Evolutionary conservation across 1,140 invertebrate genomes (phyloP).

Genomic region (Neodiprion pinetum): DNA sequence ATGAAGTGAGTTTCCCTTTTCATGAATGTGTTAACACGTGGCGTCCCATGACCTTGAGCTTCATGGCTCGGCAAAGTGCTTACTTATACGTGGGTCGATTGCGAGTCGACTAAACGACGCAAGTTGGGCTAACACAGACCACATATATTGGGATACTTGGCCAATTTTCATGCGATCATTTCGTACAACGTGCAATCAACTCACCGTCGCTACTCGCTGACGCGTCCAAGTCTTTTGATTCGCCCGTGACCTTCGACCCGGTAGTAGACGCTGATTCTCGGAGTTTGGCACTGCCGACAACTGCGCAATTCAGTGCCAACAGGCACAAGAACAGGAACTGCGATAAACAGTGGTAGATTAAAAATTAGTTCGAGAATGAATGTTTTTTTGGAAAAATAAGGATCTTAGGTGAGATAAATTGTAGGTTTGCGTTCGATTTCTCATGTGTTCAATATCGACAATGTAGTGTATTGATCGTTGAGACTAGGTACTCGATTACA

Average conservation of each 20-base stretch:
- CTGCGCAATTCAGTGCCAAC: neutral
- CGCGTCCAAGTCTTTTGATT: constrained; percentile 34
- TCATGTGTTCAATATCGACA: too few relatives aligned
- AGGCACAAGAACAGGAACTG: neutral
- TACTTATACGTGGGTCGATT: neutral
- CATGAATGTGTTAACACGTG: too few relatives aligned
- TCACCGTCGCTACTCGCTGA: constrained; percentile 45
- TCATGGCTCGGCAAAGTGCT: neutral
- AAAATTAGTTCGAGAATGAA: too few relatives aligned
- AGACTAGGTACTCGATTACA: too few relatives aligned
- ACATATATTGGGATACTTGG: neutral
- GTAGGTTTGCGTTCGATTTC: too few relatives aligned
- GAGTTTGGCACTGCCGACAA: neutral
- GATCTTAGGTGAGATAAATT: too few relatives aligned
- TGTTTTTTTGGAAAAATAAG: too few relatives aligned
- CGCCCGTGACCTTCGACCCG: constrained; percentile 17
- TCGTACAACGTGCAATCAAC: constrained; percentile 14
- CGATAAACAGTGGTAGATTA: neutral
- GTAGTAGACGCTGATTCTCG: constrained; percentile 15
- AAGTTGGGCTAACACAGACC: too few relatives aligned
- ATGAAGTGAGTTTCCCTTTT: too few relatives aligned
- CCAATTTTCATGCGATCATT: neutral
- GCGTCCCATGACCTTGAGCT: too few relatives aligned
- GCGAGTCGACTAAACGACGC: neutral
- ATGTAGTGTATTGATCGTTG: too few relatives aligned